Evolutionary conservation across 2,113 vertebrate genomes (phyloP).

Genomic region (Takifugu flavidus): DNA sequence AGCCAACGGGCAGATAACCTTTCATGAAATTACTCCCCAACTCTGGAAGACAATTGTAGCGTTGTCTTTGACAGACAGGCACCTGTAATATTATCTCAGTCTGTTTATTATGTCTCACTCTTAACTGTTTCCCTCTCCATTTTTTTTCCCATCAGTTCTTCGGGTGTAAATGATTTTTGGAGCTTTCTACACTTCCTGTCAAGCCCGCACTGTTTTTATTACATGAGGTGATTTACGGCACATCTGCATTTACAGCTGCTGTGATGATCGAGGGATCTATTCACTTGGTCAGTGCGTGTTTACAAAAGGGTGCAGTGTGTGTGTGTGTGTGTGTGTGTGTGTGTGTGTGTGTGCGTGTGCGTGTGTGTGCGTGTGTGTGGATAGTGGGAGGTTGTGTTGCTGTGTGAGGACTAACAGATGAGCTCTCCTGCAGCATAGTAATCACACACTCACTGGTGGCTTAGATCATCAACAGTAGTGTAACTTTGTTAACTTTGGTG

Average conservation of each 20-base stretch:
- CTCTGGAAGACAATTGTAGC: constrained; percentile 63
- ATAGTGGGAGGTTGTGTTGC: constrained; percentile 25
- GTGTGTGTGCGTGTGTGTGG: constrained; percentile 17
- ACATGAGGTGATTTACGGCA: constrained; percentile 31
- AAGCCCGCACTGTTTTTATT: constrained; percentile 25
- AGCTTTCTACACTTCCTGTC: constrained; percentile 12
- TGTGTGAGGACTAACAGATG: constrained; percentile 39
- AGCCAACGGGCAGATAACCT: constrained; percentile 63
- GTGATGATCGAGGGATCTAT: constrained; percentile 43
- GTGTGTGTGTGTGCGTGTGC: constrained; percentile 15
- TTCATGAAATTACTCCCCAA: constrained; percentile 48
- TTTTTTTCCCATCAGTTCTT: constrained; percentile 2
- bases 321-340: constrained; percentile 30
- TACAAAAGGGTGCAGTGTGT: constrained; percentile 29
- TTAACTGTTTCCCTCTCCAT: not conserved
- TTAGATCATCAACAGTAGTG: not conserved
- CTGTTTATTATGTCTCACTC: constrained; percentile 1
- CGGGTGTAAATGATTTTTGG: constrained; percentile 1
- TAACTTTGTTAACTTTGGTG: not conserved
- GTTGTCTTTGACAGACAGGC: constrained; percentile 63
- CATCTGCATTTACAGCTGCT: constrained; percentile 65
- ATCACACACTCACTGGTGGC: constrained; percentile 6
- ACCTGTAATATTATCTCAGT: constrained; percentile 32
- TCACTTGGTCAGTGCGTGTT: constrained; percentile 49
- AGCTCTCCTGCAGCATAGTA: constrained; percentile 25